A percentile compares a stretch with the other conserved stretches of the same genome.
Conservation (phyloP, 2,113 vertebrate genomes). For the Delphinapterus leucas region DNA sequence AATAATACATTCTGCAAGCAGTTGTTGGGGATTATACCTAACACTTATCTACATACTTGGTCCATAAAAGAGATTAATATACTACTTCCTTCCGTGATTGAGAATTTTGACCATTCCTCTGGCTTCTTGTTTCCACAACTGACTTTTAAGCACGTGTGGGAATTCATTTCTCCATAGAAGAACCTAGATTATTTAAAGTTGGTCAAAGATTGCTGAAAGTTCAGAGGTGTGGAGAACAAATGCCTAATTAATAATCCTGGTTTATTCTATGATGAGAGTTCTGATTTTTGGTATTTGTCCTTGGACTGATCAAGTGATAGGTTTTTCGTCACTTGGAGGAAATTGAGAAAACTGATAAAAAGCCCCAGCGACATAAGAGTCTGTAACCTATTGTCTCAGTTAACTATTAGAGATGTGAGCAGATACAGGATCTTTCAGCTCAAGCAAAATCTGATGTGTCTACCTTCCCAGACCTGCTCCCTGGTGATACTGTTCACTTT, state of each 20-base stretch:
- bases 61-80: not conserved
- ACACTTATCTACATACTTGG: not conserved
- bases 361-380: not conserved
- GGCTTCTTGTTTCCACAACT: not conserved
- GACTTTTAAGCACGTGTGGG: not conserved
- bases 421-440: not conserved
- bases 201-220: not conserved
- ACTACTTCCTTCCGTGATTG: not conserved
- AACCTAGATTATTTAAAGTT: not conserved
- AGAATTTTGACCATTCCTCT: not conserved
- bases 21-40: not conserved
- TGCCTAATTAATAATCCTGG: not conserved
- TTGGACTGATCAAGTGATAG: not conserved
- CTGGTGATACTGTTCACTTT: not conserved
- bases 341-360: not conserved
- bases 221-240: not conserved
- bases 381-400: not conserved
- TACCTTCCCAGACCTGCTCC: not conserved
- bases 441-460: not conserved
- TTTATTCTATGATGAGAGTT: not conserved
- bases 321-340: not conserved
- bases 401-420: not conserved
- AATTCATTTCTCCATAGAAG: not conserved
- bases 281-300: not conserved
- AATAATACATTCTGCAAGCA: not conserved